These are phyloP conservation scores for Gnatocerus cornutus DNA, from an alignment of 2,888 invertebrate genomes.

Conservation along the genomic window DNA sequence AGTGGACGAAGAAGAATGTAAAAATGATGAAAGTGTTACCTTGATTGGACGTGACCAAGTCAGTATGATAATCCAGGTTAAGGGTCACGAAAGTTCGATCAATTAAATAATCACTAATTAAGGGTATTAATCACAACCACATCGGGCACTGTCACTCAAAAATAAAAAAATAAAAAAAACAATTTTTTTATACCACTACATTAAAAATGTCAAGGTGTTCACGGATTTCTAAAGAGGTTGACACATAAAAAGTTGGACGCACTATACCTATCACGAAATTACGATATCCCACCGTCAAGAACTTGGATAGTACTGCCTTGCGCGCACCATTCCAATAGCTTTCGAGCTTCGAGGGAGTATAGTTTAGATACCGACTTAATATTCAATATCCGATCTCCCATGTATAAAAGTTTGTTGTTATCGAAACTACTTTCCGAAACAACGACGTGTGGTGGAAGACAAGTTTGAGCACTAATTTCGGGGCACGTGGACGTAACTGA, in stretches of 20 bases:
- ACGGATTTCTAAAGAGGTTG: slow-evolving; percentile 37
- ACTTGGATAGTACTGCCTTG: slow-evolving; percentile 61
- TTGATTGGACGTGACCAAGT: slow-evolving; percentile 23
- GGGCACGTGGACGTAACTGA: slow-evolving; percentile 61
- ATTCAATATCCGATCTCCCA: slow-evolving; percentile 33
- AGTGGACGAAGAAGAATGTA: slow-evolving; percentile 2
- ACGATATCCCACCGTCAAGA: slow-evolving; percentile 53
- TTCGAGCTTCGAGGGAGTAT: slow-evolving; percentile 63
- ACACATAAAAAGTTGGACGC: slow-evolving; percentile 51
- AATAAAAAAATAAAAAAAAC: slow-evolving; percentile 52
- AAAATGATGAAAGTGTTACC: slow-evolving; percentile 30
- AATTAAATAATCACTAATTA: slow-evolving; percentile 31
- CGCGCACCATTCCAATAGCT: slow-evolving; percentile 59
- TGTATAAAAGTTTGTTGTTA: slow-evolving; percentile 56
- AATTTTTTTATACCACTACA: slow-evolving; percentile 40
- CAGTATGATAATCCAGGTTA: slow-evolving; percentile 42
- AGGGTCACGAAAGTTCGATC: slow-evolving; percentile 17
- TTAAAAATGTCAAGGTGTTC: slow-evolving; percentile 41
- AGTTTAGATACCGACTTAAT: slow-evolving; percentile 57
- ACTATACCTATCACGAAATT: slow-evolving; percentile 43
- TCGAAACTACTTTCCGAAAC: slow-evolving; percentile 62
- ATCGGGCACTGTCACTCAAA: slow-evolving; percentile 28
- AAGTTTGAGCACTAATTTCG: slow-evolving; percentile 62
- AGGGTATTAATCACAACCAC: slow-evolving; percentile 9
- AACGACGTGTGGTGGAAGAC: slow-evolving; percentile 63